These are phyloP conservation scores for Morpho helenor DNA, from an alignment of 2,888 invertebrate genomes.

Conservation along the genomic window DNA sequence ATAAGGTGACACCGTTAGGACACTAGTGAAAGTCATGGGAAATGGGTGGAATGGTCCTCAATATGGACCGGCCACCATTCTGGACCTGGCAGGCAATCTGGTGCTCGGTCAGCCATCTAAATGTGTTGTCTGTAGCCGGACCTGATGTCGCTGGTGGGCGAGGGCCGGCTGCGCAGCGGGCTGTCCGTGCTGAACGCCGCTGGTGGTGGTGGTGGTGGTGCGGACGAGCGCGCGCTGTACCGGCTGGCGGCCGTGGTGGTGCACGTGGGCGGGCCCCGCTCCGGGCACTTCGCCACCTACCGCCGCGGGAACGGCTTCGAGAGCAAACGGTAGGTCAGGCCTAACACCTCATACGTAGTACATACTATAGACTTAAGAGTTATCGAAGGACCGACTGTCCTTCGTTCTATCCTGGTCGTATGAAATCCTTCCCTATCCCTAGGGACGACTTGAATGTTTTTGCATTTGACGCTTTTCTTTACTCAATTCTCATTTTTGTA, in stretches of 20 bases:
- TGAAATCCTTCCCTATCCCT: too few species aligned
- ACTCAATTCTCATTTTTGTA: too few species aligned
- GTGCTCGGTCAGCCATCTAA: too few species aligned
- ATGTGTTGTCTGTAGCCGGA: constrained; percentile 48
- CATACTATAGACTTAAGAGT: background rate
- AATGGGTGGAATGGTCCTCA: too few species aligned
- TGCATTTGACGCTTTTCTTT: too few species aligned
- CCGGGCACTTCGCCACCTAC: constrained; percentile 97
- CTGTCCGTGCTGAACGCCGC: constrained; percentile 35
- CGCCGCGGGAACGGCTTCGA: constrained; percentile 84
- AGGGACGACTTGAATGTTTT: too few species aligned
- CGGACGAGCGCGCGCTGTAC: constrained; percentile 69
- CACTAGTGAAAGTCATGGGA: too few species aligned
- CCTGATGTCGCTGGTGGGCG: constrained; percentile 66
- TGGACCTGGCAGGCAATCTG: too few species aligned
- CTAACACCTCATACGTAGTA: too few species aligned
- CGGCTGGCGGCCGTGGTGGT: constrained; percentile 91
- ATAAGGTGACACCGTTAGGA: too few species aligned
- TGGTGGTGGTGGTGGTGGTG: constrained; percentile 22
- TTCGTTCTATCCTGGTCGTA: too few species aligned
- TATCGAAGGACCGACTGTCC: background rate
- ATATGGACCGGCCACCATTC: too few species aligned
- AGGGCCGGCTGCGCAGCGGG: constrained; percentile 39
- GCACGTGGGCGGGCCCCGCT: constrained; percentile 92
- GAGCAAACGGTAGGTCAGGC: constrained; percentile 73